Evolutionary conservation across 1,140 invertebrate genomes (phyloP), one percentile per base, ranked within the genome.

Genomic region (Danaus plexippus): DNA sequence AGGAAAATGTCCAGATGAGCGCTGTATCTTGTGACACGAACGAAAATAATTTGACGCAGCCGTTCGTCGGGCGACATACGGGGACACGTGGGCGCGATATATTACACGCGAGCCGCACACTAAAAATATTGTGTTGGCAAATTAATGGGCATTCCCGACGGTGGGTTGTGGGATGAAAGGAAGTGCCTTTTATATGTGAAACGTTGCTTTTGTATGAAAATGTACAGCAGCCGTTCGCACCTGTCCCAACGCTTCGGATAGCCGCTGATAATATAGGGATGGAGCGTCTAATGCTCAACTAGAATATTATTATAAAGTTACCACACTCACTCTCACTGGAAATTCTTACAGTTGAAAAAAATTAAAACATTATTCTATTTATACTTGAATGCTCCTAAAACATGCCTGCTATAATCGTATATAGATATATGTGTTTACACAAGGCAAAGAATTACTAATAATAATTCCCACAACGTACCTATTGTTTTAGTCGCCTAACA

Each of bases 121-220:
- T 87, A 87, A 87, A 87, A 87, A 87, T 87, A 87, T 87, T 87
- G 82, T 87, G 82, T 84, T 87, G 81, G 84, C 84, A 87, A 87
- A 85, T 87, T 87, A 87, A 85, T 87, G 84, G 82, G 84, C 84
- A 87, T 87, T 87, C 84, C 72, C 78, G 75, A 77, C 77, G 70
- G 77, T 86, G 74, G 83, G 77, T 77, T 67, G 79, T 79, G 83
- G 84, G 81, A 85, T 85, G 80, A 85, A 85, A 87, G 84, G 81
- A 84, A 85, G 80, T 84, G 81, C 81, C 81, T 85, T 85, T 86
- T 83, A 83, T 85, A 87, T 85, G 77, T 82, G 81, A 82, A 85
- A 82, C 80, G 81, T 81, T 83, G 76, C 78, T 83, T 86, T 85
- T 84, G 80, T 85, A 73, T 83, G 84, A 85, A 84, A 85, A 82